Percentiles rank a stretch among this genome's conserved stretches.
phyloP scores from a whole-genome alignment of 2,888 invertebrate species.

The Drosophila testacea region DNA sequence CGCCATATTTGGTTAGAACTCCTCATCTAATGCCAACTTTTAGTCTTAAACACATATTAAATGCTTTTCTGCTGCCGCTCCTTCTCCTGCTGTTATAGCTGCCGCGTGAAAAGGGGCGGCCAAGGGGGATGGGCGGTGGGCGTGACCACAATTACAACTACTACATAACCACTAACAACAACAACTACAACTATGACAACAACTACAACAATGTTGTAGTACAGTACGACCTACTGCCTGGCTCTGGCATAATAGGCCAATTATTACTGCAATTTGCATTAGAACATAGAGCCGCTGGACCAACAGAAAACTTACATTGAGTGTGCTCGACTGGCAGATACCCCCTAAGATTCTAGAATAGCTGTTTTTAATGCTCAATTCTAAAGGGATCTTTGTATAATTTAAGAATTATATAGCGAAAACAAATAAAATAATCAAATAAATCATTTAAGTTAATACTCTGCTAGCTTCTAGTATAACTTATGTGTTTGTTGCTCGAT shows the following conservation, averaged over 20 bases:
- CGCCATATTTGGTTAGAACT: conserved; percentile 55
- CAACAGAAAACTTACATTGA: background rate
- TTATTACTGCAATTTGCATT: conserved; percentile 80
- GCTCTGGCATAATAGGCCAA: conserved; percentile 77
- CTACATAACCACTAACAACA: conserved; percentile 13
- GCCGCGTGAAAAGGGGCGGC: conserved; percentile 64
- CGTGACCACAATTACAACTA: conserved; percentile 35
- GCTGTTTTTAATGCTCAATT: too few relatives aligned
- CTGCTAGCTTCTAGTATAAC: too few relatives aligned
- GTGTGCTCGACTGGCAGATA: background rate
- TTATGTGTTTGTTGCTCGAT: too few relatives aligned
- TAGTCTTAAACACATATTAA: conserved; percentile 71
- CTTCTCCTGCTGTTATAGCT: conserved; percentile 13
- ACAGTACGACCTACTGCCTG: conserved; percentile 76
- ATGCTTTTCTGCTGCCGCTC: conserved; percentile 24
- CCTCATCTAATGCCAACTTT: conserved; percentile 70
- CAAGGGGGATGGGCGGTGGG: conserved; percentile 51
- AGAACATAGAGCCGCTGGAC: conserved; percentile 59
- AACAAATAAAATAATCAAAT: too few relatives aligned
- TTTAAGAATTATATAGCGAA: too few relatives aligned
- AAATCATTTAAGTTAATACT: too few relatives aligned
- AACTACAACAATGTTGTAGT: conserved; percentile 46
- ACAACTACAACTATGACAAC: conserved; percentile 6
- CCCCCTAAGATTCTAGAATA: background rate
- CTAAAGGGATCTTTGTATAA: too few relatives aligned